These are phyloP conservation scores for Ataeniobius toweri DNA, from an alignment of 2,797 vertebrate genomes.

Conservation along the genomic window DNA sequence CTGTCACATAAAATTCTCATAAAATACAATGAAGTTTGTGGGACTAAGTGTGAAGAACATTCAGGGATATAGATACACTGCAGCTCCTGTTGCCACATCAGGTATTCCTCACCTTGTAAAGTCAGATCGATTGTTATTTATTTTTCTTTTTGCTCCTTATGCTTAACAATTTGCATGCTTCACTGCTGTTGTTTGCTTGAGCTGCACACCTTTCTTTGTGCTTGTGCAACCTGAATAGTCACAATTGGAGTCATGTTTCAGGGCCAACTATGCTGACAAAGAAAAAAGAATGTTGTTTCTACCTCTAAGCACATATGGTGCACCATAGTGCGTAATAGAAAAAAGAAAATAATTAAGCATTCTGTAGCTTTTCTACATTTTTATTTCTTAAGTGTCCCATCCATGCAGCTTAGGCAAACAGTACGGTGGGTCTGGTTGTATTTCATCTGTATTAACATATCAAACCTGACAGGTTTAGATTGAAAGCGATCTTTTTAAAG, in stretches of 20 bases:
- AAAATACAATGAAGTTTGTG: not conserved
- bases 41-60: not conserved
- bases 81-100: not conserved
- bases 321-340: not conserved
- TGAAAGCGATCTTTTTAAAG: not conserved
- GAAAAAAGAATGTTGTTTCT: constrained; percentile 20
- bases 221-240: constrained; percentile 24
- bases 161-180: constrained; percentile 23
- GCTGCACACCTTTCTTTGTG: constrained; percentile 30
- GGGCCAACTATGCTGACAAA: constrained; percentile 12
- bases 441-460: not conserved
- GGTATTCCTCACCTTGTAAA: not conserved
- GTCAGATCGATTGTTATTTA: constrained; percentile 12
- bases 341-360: not conserved
- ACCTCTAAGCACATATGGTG: not conserved
- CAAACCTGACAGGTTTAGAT: not conserved
- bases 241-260: constrained; percentile 30
- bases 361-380: not conserved
- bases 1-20: not conserved
- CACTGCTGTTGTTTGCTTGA: constrained; percentile 18
- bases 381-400: too few species aligned
- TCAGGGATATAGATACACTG: not conserved
- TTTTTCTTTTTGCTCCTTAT: constrained; percentile 11
- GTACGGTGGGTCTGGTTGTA: not conserved
- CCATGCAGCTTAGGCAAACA: too few species aligned